These are phyloP conservation scores for Notocelia uddmanniana DNA, from an alignment of 2,888 invertebrate species.

Conservation along the genomic window DNA sequence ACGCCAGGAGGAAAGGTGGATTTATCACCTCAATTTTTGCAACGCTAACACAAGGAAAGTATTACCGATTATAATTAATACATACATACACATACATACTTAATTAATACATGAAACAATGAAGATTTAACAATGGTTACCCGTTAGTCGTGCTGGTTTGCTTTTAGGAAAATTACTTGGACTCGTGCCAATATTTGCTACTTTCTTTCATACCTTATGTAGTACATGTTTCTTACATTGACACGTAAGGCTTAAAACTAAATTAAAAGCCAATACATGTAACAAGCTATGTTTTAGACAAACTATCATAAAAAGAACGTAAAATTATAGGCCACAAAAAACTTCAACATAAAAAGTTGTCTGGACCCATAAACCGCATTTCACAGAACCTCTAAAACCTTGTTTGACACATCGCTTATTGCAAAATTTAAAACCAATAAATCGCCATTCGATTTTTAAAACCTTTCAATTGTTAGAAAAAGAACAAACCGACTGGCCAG, in stretches of 20 bases:
- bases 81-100: too few relatives aligned
- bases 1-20: too few relatives aligned
- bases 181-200: constrained; percentile 8
- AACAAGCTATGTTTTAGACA: not conserved
- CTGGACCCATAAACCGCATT: constrained; percentile 39
- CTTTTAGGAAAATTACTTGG: constrained; percentile 8
- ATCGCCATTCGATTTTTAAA: constrained; percentile 44
- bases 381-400: constrained; percentile 44
- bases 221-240: not conserved
- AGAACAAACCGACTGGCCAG: constrained; percentile 68
- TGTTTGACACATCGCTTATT: constrained; percentile 48
- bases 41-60: too few relatives aligned
- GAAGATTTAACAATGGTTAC: constrained; percentile 15
- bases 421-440: constrained; percentile 50
- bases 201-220: constrained; percentile 13
- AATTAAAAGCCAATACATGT: not conserved
- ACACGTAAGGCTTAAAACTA: not conserved
- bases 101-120: not conserved
- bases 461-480: constrained; percentile 51
- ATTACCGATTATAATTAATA: too few relatives aligned
- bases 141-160: constrained; percentile 11
- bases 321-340: constrained; percentile 20
- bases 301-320: constrained; percentile 3
- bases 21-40: too few relatives aligned
- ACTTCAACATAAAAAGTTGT: constrained; percentile 30